Conservation (phyloP, 2,797 vertebrate species). For the Semotilus atromaculatus region DNA sequence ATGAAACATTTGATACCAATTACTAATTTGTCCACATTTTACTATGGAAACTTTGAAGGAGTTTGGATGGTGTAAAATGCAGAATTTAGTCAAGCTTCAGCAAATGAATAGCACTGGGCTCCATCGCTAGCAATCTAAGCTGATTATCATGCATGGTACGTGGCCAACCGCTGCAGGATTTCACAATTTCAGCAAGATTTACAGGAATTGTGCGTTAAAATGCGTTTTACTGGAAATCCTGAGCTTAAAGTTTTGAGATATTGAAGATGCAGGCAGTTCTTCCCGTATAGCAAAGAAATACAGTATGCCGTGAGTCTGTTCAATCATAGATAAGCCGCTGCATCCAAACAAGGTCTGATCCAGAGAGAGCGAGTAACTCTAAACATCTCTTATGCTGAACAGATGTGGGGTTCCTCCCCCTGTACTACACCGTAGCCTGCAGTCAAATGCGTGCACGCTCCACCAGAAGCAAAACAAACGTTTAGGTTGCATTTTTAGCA, state of each 20-base stretch:
- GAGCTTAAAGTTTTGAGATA: slow-evolving; percentile 31
- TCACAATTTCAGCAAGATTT: slow-evolving; percentile 48
- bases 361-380: slow-evolving; percentile 72
- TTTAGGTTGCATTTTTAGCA: slow-evolving; percentile 79
- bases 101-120: slow-evolving; percentile 15
- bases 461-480: slow-evolving; percentile 77
- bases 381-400: slow-evolving; percentile 84
- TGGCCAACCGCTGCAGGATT: slow-evolving; percentile 24
- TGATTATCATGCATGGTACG: slow-evolving; percentile 24
- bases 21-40: slow-evolving; percentile 5
- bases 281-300: slow-evolving; percentile 2
- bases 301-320: slow-evolving; percentile 53
- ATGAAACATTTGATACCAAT: slow-evolving; percentile 37
- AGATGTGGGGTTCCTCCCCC: slow-evolving; percentile 80
- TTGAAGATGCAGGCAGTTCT: slow-evolving; percentile 40
- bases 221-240: slow-evolving; percentile 33
- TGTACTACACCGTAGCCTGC: slow-evolving; percentile 66
- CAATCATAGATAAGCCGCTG: slow-evolving; percentile 68
- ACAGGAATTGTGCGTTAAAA: slow-evolving; percentile 19
- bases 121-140: slow-evolving; percentile 33
- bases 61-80: slow-evolving; percentile 21
- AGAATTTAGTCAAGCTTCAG: slow-evolving; percentile 9
- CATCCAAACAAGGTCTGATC: slow-evolving; percentile 52
- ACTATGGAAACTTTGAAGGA: slow-evolving; percentile 14
- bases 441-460: slow-evolving; percentile 65